These are phyloP conservation scores for Drosophila cracens DNA, from an alignment of 2,888 invertebrate species.

Conservation along the genomic window DNA sequence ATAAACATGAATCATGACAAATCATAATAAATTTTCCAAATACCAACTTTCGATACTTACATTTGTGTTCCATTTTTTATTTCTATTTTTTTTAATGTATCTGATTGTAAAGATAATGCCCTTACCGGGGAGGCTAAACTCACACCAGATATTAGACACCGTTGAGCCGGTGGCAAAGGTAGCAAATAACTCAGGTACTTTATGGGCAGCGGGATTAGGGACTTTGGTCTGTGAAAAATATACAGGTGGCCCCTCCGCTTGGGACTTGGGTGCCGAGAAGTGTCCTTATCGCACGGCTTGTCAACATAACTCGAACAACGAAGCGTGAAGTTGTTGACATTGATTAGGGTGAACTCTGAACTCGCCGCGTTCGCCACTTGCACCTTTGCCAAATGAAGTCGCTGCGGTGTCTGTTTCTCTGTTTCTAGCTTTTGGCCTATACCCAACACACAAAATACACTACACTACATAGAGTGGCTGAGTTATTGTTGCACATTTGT, in stretches of 20 bases:
- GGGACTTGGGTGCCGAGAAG: conserved; percentile 29
- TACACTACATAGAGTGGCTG: conserved; percentile 19
- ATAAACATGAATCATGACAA: not conserved
- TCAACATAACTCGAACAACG: conserved; percentile 65
- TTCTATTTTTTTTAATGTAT: not conserved
- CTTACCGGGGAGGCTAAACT: not conserved
- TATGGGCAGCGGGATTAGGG: conserved; percentile 57
- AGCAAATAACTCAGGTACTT: conserved; percentile 66
- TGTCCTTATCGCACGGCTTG: conserved; percentile 59
- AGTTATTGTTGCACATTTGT: conserved; percentile 62
- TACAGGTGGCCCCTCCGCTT: conserved; percentile 48
- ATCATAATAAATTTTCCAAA: not conserved
- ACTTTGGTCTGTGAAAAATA: conserved; percentile 14
- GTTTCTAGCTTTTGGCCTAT: not conserved
- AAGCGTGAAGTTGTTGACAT: conserved; percentile 78
- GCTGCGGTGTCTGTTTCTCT: not conserved
- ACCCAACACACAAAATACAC: conserved; percentile 10
- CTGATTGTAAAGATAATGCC: conserved; percentile 4
- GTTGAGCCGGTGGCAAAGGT: conserved; percentile 6
- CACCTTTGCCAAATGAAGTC: conserved; percentile 27
- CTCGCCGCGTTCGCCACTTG: conserved; percentile 31
- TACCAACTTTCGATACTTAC: not conserved
- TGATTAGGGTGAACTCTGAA: conserved; percentile 70
- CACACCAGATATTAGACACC: conserved; percentile 2
- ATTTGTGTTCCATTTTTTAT: not conserved